Base-by-base conservation (phyloP, 2,888 invertebrate species). In the Drosophila maculinotata region DNA sequence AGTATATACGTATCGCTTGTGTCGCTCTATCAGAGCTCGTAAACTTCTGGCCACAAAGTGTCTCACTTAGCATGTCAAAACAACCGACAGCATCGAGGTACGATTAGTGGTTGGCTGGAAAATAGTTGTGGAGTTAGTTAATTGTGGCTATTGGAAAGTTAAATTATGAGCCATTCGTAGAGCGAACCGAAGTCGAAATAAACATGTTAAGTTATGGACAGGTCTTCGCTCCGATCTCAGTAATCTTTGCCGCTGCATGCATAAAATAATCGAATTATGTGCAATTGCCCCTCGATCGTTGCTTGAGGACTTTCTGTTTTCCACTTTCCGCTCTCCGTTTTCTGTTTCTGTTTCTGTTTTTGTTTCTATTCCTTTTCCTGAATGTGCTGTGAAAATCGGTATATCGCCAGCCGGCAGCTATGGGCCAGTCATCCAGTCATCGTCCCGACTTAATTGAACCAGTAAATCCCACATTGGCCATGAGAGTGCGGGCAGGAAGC, bases 221-320 rank as follows among this genome's bases (percentile, higher is more conserved):
- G 31, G 41, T 41, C 30, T 9, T 12, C 17, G 39, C 52, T 45
- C 15, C 39, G 71, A 67, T 60, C 76, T 53, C 31, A 23, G 49
- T 65, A 44, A 79, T 78, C 79, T 85, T 30, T 28, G 66, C 67
- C 74, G 77, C 60, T 65, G 41, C 49, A 54, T 65, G 71, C 76
- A 84, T 83, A 87, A 83, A 83, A 58, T 76, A 64, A 6, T 57
- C 71, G 69, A 81, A 87, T 87, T 81, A 83, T 83, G 71, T 69
- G 58, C 68, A 64, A 78, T 59, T 67, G 66, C 33, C 49, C n/a
- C 33, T 15, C 42, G 62, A 73, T 67, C 53, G 33, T 25, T 28
- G 56, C 42, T 48, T 59, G 28, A 12, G 15, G 30, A 20, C 41
- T 30, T 12, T 31, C 15, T 35, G 0, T 8, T 17, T 58, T n/a